Evolutionary conservation across 2,888 invertebrate genomes (phyloP).

Genomic region (Zaprionus lineosus): DNA sequence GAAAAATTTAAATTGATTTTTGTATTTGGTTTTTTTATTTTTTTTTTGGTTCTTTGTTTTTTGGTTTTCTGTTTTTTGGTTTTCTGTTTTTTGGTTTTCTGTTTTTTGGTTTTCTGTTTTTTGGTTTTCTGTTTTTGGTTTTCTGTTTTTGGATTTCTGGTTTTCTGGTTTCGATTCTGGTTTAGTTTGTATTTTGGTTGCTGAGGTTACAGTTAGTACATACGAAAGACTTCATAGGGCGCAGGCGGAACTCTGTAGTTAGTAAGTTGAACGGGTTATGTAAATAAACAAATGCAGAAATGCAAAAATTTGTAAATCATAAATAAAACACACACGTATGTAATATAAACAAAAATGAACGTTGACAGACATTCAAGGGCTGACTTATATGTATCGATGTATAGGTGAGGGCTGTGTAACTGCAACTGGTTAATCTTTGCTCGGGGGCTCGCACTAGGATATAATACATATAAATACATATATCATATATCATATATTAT

Average conservation of each 20-base stretch:
- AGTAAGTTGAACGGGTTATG: slow-evolving; percentile 69
- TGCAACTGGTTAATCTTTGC: slow-evolving; percentile 62
- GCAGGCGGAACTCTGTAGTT: slow-evolving; percentile 82
- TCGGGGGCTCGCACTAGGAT: slow-evolving; percentile 62
- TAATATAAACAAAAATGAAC: slow-evolving; percentile 69
- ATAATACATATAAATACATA: slow-evolving; percentile 31
- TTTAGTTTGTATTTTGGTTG: slow-evolving; percentile 31
- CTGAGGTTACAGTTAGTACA: slow-evolving; percentile 80
- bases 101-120: no score
- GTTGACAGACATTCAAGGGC: slow-evolving; percentile 70
- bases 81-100: no score
- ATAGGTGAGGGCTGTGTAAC: slow-evolving; percentile 72
- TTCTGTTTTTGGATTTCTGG: slow-evolving; percentile 33
- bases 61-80: no score
- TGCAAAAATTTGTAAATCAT: slow-evolving; percentile 76
- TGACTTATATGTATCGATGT: slow-evolving; percentile 67
- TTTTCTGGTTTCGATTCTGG: slow-evolving; percentile 24
- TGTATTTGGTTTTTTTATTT: slow-evolving; percentile 42
- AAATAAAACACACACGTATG: slow-evolving; percentile 76
- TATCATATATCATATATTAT: slow-evolving; percentile 12
- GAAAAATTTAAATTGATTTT: no score
- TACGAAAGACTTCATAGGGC: slow-evolving; percentile 83
- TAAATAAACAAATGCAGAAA: slow-evolving; percentile 77
- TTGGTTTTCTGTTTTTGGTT: slow-evolving; percentile 34
- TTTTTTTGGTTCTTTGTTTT: no score